These are phyloP conservation scores for Zingel zingel DNA, from an alignment of 2,113 vertebrate species.

Conservation along the genomic window DNA sequence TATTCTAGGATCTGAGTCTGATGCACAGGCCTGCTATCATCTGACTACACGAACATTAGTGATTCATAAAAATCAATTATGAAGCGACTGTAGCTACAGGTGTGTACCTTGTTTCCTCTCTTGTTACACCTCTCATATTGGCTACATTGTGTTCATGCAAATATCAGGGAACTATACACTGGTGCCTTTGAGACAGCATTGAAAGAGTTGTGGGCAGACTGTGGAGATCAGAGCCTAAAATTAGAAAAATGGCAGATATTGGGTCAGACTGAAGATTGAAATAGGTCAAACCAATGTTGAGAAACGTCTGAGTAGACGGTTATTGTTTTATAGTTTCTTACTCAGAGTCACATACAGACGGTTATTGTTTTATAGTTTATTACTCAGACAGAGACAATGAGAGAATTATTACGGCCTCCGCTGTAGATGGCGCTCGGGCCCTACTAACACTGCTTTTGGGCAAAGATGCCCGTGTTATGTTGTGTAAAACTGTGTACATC, in stretches of 20 bases:
- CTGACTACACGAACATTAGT: background rate
- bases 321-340: no score
- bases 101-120: background rate
- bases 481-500: background rate
- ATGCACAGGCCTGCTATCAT: background rate
- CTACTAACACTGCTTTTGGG: no score
- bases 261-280: background rate
- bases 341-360: no score
- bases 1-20: background rate
- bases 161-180: background rate
- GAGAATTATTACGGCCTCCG: no score
- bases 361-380: no score
- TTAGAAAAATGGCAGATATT: background rate
- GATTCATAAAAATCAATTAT: background rate
- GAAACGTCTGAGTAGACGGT: background rate
- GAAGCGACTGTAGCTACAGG: background rate
- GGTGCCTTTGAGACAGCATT: background rate
- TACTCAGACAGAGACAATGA: no score
- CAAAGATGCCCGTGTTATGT: background rate
- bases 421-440: no score
- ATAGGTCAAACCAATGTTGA: background rate
- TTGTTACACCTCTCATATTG: background rate
- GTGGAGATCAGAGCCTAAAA: background rate
- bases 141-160: no score
- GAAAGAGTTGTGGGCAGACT: background rate